Evolutionary conservation across 2,797 vertebrate species (phyloP).

Genomic region (Chloroceryle amazona): DNA sequence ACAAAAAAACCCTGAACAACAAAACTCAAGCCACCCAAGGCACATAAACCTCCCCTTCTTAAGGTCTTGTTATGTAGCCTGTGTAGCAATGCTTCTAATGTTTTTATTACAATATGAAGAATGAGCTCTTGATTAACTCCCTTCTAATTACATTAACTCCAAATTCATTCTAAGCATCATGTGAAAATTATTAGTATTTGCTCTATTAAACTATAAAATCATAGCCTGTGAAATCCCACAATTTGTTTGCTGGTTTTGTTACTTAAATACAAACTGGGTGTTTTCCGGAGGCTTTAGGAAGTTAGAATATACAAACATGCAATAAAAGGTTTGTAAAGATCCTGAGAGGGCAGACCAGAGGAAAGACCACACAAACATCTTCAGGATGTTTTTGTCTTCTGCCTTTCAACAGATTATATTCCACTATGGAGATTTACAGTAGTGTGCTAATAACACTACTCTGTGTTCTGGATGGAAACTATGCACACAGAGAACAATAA

Average conservation of each 20-base stretch:
- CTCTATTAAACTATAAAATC: background rate
- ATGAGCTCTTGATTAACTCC: background rate
- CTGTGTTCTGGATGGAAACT: background rate
- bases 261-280: background rate
- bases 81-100: background rate
- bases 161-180: background rate
- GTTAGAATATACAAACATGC: background rate
- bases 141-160: background rate
- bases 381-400: slow-evolving; percentile 39
- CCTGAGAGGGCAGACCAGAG: background rate
- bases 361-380: slow-evolving; percentile 41
- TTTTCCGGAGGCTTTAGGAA: background rate
- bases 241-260: background rate
- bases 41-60: accelerated
- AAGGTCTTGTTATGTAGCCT: background rate
- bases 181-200: background rate
- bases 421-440: background rate
- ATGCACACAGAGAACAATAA: background rate
- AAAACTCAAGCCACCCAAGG: background rate
- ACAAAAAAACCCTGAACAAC: background rate
- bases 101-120: background rate
- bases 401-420: slow-evolving; percentile 40
- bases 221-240: background rate
- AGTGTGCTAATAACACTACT: background rate
- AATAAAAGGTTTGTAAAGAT: background rate